Conservation (phyloP, 2,888 invertebrate species). For the Caenorhabditis sp. region DNA sequence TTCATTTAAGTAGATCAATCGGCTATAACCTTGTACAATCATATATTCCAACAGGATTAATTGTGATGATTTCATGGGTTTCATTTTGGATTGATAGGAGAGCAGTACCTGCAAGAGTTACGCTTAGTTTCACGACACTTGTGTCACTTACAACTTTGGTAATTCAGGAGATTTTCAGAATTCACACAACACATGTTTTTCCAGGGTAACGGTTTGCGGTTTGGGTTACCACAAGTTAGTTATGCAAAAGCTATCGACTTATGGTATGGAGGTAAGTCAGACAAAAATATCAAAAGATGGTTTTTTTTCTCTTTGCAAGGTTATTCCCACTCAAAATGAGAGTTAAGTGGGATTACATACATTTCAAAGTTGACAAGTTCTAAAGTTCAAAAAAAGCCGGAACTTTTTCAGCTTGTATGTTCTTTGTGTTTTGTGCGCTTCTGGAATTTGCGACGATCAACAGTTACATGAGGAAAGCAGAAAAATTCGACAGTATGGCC, state of each 20-base stretch:
- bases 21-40: constrained; percentile 69
- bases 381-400: not conserved
- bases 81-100: constrained; percentile 66
- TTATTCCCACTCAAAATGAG: constrained; percentile 8
- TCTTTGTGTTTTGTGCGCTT: constrained; percentile 68
- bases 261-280: constrained; percentile 68
- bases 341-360: no score
- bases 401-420: constrained; percentile 64
- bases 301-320: constrained; percentile 1
- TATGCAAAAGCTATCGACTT: constrained; percentile 68
- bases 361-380: not conserved
- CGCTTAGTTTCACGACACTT: constrained; percentile 68
- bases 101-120: constrained; percentile 69
- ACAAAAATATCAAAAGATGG: no score
- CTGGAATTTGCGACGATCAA: constrained; percentile 68
- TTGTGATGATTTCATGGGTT: constrained; percentile 63
- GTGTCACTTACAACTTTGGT: constrained; percentile 68
- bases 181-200: constrained; percentile 10
- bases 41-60: constrained; percentile 57
- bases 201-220: constrained; percentile 65
- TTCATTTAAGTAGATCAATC: constrained; percentile 65
- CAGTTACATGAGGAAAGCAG: constrained; percentile 65
- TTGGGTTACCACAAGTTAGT: constrained; percentile 66
- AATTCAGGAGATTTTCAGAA: not conserved
- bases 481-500: constrained; percentile 55